Evolutionary conservation across 2,888 invertebrate species (phyloP).

Genomic region (Agrochola circellaris): DNA sequence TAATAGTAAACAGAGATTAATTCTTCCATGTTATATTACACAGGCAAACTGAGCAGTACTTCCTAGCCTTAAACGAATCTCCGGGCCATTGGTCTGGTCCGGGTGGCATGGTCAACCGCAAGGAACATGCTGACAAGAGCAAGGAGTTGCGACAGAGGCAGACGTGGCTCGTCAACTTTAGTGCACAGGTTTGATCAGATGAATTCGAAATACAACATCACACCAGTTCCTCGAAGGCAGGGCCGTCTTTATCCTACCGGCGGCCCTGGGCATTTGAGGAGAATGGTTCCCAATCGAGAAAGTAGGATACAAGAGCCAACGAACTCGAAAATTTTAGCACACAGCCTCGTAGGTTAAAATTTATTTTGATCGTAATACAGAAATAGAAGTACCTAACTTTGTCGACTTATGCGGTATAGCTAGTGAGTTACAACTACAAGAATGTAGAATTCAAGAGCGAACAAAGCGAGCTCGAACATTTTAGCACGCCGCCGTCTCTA

Average conservation of each 20-base stretch:
- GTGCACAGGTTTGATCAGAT: conserved; percentile 82
- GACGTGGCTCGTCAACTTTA: conserved; percentile 88
- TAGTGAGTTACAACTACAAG: neutral
- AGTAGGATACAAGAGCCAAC: neutral
- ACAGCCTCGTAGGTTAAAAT: neutral
- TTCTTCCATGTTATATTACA: neutral
- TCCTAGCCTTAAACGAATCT: conserved; percentile 84
- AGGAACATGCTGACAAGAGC: conserved; percentile 76
- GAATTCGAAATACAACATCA: neutral
- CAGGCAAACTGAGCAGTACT: conserved; percentile 91
- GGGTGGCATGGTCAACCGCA: conserved; percentile 76
- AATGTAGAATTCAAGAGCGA: neutral
- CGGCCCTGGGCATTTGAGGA: neutral
- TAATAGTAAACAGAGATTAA: neutral
- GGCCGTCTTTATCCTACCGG: neutral
- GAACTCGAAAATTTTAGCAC: neutral
- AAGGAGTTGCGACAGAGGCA: conserved; percentile 82
- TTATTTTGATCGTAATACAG: neutral
- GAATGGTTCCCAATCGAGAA: neutral
- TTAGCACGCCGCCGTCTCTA: neutral
- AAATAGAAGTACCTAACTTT: neutral
- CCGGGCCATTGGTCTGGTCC: conserved; percentile 76
- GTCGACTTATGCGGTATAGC: neutral
- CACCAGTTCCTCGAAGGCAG: neutral
- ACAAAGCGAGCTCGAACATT: neutral